Evolutionary conservation across 2,888 invertebrate species (phyloP).

Genomic region (Nomada flava): DNA sequence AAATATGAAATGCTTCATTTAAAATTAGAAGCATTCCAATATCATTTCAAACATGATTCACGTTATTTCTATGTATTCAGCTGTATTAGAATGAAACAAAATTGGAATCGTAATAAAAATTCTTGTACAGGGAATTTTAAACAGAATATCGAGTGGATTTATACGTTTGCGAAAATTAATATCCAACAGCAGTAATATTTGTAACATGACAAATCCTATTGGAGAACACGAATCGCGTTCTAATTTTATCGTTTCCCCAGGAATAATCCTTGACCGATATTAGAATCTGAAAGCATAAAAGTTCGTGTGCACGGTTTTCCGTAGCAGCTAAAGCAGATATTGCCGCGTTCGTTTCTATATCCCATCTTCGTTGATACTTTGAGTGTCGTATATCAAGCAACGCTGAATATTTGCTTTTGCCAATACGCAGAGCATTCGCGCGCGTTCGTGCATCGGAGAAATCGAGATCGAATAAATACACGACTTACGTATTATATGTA

Average conservation of each 20-base stretch:
- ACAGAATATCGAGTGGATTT: too few relatives aligned
- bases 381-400: conserved; percentile 46
- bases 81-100: too few relatives aligned
- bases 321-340: conserved; percentile 47
- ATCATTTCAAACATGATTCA: too few relatives aligned
- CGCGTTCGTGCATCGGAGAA: not conserved
- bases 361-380: conserved; percentile 43
- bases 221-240: not conserved
- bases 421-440: too few relatives aligned
- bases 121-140: too few relatives aligned
- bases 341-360: conserved; percentile 38
- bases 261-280: conserved; percentile 41
- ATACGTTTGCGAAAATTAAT: not conserved
- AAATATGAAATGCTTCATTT: too few relatives aligned
- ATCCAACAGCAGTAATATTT: not conserved
- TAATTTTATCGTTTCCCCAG: conserved; percentile 13
- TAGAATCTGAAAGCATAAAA: conserved; percentile 45
- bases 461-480: conserved; percentile 10
- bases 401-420: conserved; percentile 48
- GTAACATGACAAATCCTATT: not conserved
- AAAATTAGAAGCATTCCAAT: too few relatives aligned
- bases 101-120: too few relatives aligned
- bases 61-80: too few relatives aligned
- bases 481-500: conserved; percentile 7
- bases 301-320: conserved; percentile 20